Base-by-base conservation (phyloP, 1,140 invertebrate species). In the Amyelois transitella region DNA sequence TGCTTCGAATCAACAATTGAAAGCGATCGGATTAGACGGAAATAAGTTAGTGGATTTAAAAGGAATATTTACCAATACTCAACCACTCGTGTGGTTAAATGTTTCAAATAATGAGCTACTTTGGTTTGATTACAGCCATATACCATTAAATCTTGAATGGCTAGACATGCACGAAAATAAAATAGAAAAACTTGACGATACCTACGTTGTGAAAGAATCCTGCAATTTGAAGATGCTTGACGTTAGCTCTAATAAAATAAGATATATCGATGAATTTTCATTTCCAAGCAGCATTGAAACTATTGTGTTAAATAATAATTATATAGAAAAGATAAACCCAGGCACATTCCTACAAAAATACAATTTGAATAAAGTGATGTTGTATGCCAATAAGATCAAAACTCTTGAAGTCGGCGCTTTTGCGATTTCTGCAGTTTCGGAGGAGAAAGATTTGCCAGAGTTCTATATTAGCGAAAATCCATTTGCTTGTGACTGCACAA, bases 391-490 rank as follows among this genome's bases (percentile, higher is more conserved):
- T 86, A 91, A 93, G 61, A 91, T 96, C 53, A 91, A 90, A 68
- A 93, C 92, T 62, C 77, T 96, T 49, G 94, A 95, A 60, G 87
- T 96, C 48, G 90, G 91, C 1, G 91, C 94, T 1, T 90, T 96
- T 49, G 90, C 91, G 52, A 82, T 96, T 66, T 90, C 91, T 57
- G 81, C 90, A 56, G 91, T 94, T 53, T 88, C 91, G 0, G 90
- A 91, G 51, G 89, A 93, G 58, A 90, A 90, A 71, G 91, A 93
- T 69, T 79, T 94, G 64, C 93, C 94, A 1, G 91, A 93, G 77
- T 95, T 96, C 83, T 95, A 94, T 77, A 92, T 96, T 55, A 94
- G 94, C 20, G 91, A 92, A 55, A 96, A 96, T 88, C 94, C 94
- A 10, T 94, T 96, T 74, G 89, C 92, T 58, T 96, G 95, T 75